Conservation (phyloP, 2,113 vertebrate species). For the Channa argus region DNA sequence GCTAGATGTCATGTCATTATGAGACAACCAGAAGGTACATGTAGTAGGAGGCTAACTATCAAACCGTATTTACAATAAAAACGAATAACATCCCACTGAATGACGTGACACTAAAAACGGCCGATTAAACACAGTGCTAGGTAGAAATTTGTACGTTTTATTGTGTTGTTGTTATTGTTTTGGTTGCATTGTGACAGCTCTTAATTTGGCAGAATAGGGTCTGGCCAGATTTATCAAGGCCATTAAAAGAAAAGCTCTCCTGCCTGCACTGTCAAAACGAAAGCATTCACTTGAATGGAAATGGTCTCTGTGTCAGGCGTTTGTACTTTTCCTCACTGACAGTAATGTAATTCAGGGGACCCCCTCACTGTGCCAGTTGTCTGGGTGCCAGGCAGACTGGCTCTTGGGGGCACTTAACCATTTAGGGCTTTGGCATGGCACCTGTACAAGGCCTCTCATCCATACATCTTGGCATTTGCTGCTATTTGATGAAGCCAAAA, state of each 20-base stretch:
- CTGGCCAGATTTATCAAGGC: slow-evolving; percentile 53
- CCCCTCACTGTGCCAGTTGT: slow-evolving; percentile 75
- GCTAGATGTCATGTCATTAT: too few relatives aligned
- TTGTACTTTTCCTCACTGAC: slow-evolving; percentile 75
- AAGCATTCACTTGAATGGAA: slow-evolving; percentile 68
- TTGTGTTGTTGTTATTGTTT: neutral
- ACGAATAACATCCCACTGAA: too few relatives aligned
- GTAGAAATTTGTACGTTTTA: too few relatives aligned
- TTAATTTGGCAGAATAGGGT: slow-evolving; percentile 10
- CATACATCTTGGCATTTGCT: slow-evolving; percentile 63
- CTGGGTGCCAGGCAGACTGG: slow-evolving; percentile 77
- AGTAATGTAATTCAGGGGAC: slow-evolving; percentile 76
- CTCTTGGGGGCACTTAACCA: slow-evolving; percentile 78
- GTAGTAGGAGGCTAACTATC: too few relatives aligned
- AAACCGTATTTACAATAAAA: too few relatives aligned
- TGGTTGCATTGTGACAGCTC: slow-evolving; percentile 21
- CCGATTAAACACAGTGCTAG: too few relatives aligned
- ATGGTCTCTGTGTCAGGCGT: slow-evolving; percentile 56
- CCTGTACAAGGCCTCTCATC: slow-evolving; percentile 71
- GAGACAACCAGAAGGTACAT: too few relatives aligned
- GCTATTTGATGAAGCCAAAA: slow-evolving; percentile 66
- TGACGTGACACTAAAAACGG: too few relatives aligned
- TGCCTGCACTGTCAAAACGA: slow-evolving; percentile 61
- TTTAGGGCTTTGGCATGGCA: slow-evolving; percentile 79
- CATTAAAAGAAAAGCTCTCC: slow-evolving; percentile 55